Evolutionary conservation across 37 sponge, comb jelly and placozoan species (phyloP), one percentile per base, ranked within the genome.

Genomic region (Halichondria panicea): DNA sequence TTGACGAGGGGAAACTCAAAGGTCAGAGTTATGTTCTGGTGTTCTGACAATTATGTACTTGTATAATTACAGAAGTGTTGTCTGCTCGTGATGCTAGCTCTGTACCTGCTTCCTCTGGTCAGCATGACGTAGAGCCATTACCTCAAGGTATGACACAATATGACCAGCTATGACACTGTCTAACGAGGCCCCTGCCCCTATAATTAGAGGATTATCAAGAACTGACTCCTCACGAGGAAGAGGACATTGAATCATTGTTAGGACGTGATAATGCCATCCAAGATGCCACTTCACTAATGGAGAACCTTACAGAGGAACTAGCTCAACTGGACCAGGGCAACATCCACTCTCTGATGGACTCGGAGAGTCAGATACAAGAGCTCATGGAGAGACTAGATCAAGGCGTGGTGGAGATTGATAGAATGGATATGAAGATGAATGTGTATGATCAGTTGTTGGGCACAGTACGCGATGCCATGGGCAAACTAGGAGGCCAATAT

Each of bases 141-240:
- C 15, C 19, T 15, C 19, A 52, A 19, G 55, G 55, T 15, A 52
- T 15, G 19, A 19, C 19, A 52, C 27, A 15, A 30, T 21, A 24
- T 60, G 62, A 8, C 62, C 11, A 60, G n/a, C n/a, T 60, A 24
- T 12, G 62, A n/a, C n/a, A n/a, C n/a, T n/a, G n/a, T n/a, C n/a
- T n/a, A n/a, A n/a, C n/a, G n/a, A n/a, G n/a, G n/a, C n/a, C n/a
- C n/a, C n/a, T 63, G 63, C 60, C 6, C 13, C 35, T 43, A n/a
- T 71, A 45, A 21, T 4, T 61, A 80, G 97, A 96, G 46, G 97
- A 93, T 35, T 93, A 96, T 65, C 91, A 90, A 35, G 97, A 96
- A 67, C 74, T 96, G 43, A 76, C 80, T 15, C 57, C 84, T n/a
- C 75, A 79, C 58, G 97, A 93, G 62, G 95, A 96, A 39, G 78